Evolutionary conservation across 2,797 vertebrate species (phyloP), one percentile per base, ranked within the genome.

Genomic region (Chaenodraco wilsoni): DNA sequence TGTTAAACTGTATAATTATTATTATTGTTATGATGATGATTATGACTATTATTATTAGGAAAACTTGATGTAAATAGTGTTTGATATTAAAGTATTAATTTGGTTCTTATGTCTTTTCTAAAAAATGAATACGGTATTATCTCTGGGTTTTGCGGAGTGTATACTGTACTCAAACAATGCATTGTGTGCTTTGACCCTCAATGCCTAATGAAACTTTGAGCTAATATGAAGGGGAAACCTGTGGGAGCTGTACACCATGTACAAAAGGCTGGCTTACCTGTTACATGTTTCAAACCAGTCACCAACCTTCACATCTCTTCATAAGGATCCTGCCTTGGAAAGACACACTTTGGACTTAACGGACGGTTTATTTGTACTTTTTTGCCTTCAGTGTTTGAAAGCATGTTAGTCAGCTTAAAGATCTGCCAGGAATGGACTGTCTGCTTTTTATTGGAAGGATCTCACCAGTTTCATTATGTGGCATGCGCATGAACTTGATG

Each of bases 81-180:
- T 99, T 99, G 97, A 99, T 99, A 99, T 98, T 97, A 98, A 99
- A 97, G 95, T 98, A 97, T 98, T 99, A 95, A 99, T 98, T 99
- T 97, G 96, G 96, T 98, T 99, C 95, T 96, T 97, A 97, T 95
- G 96, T 98, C 96, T 99, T 99, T 97, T 98, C 94, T 96, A 97
- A 93, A 93, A 93, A 84, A 89, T 37, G 91, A 96, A 95, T 92
- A 96, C 92, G 95, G 94, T 96, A 96, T 95, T 95, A 94, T 96
- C 96, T 97, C 95, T 94, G 95, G 94, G 95, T 96, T 95, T 93
- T 94, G 94, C 85, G 94, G 94, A 95, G 95, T 77, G 48, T 76
- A 84, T 89, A 87, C 92, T 91, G 93, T 94, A 90, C 92, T 89
- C 76, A 83, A 87, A 84, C 69, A 77, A 84, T 23, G 44, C 74